Conservation (phyloP, 1,140 invertebrate species). For the Liolophura sinensis region DNA sequence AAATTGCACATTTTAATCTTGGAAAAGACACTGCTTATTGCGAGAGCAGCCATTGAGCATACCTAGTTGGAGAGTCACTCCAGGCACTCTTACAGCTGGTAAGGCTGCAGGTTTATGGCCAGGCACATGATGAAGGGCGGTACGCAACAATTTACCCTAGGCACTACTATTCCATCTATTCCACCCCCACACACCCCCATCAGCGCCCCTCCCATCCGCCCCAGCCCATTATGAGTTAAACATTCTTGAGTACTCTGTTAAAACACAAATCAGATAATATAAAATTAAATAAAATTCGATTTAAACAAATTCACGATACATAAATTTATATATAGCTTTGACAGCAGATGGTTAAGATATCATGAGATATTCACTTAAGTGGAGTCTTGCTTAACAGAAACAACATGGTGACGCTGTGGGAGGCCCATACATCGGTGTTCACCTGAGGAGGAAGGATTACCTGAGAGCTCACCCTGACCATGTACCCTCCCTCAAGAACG, state of each 20-base stretch:
- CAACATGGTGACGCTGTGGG: conserved; percentile 63
- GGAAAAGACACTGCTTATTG: neutral
- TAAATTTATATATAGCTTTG: neutral
- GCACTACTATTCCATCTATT: too few species aligned
- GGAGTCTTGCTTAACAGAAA: conserved; percentile 37
- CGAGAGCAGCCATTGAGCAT: neutral
- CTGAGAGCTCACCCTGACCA: conserved; percentile 68
- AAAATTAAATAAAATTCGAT: neutral
- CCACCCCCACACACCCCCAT: too few species aligned
- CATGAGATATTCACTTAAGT: neutral
- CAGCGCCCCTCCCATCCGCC: too few species aligned
- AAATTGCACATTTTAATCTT: neutral
- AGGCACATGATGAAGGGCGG: too few species aligned
- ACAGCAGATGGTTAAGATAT: neutral
- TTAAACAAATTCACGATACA: neutral
- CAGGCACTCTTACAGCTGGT: neutral
- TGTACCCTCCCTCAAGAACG: conserved; percentile 72
- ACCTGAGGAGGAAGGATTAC: conserved; percentile 86
- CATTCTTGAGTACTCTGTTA: too few species aligned
- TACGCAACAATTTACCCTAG: too few species aligned
- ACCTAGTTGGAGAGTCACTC: neutral
- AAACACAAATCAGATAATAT: neutral
- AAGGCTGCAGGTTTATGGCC: too few species aligned
- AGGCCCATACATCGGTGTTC: conserved; percentile 77
- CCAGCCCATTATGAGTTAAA: too few species aligned